Evolutionary conservation across 2,888 invertebrate genomes (phyloP), one percentile per base, ranked within the genome.

Genomic region (Agriopis leucophaearia): DNA sequence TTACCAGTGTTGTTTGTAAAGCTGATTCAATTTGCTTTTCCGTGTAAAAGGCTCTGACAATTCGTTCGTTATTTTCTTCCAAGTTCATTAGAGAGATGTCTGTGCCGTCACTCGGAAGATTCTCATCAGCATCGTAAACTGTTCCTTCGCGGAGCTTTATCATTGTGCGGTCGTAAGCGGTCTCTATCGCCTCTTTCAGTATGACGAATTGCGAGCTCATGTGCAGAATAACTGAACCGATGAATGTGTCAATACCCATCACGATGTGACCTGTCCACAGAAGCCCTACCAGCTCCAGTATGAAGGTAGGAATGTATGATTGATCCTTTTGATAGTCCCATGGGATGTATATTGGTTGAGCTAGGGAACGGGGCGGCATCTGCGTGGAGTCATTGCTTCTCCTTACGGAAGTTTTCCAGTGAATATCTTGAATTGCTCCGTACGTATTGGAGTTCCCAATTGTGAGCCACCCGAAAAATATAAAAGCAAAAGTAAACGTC

Each of bases 221-320:
- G 59, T 93, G 93, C 0, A 93, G 76, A 62, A 94, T 91, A 15
- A 94, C 75, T 4, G 93, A 89, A 8, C 88, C 94, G 66, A 94
- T 91, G 69, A 93, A 91, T 0, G 93, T 93, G 69, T 94, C 94
- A 58, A 93, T 91, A 0, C 86, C 86, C 91, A 94, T 90, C 12
- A 94, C 91, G 47, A 94, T 93, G 59, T 93, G 92, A 1, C 93
- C 94, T 0, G 93, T 94, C 93, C 93, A 94, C 15, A 94, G 74
- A 35, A 94, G 74, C 0, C 94, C 94, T 1, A 89, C 73, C 12
- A 91, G 89, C 78, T 92, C 93, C 10, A 94, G 74, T 3, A 87
- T 76, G 70, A 91, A 92, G 0, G 94, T 91, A 6, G 83, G 81
- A 62, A 92, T 85, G 55, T 86, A 94, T 0, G 88, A 80, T 15